These are phyloP conservation scores for Pluvialis apricaria DNA, from an alignment of 2,113 vertebrate species.

Conservation along the genomic window DNA sequence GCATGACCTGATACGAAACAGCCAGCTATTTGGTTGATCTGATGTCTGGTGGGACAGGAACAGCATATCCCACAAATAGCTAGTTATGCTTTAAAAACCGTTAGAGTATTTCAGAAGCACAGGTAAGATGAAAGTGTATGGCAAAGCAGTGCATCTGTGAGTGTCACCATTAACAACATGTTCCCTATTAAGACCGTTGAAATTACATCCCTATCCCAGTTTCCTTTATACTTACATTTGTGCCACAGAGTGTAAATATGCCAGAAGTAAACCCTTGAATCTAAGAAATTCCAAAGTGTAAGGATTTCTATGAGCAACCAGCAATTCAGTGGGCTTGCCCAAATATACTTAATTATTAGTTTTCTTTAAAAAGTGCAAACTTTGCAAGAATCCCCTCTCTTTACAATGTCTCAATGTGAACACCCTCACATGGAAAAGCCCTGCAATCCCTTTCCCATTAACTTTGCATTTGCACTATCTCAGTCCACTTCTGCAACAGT, in stretches of 20 bases:
- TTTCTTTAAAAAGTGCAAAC: not conserved
- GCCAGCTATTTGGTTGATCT: not conserved
- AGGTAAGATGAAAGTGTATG: rapidly evolving
- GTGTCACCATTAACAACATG: not conserved
- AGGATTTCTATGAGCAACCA: not conserved
- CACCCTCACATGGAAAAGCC: not conserved
- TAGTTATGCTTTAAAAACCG: not conserved
- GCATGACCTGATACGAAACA: not conserved
- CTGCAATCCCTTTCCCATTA: not conserved
- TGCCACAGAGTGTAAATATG: not conserved
- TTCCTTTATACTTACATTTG: not conserved
- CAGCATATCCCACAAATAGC: not conserved
- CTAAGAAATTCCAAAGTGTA: not conserved
- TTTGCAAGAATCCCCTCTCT: not conserved
- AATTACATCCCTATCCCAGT: not conserved
- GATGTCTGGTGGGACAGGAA: not conserved
- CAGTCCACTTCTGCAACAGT: not conserved
- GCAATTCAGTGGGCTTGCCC: not conserved
- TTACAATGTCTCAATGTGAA: not conserved
- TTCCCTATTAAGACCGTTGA: not conserved
- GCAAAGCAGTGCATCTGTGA: not conserved
- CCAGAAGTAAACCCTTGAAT: not conserved
- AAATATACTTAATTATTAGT: not conserved
- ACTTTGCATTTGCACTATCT: not conserved
- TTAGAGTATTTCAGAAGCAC: not conserved